A percentile compares a stretch with the other conserved stretches of the same genome.
Evolutionary conservation across 2,113 vertebrate genomes (phyloP).

Genomic region (Uria aalge): DNA sequence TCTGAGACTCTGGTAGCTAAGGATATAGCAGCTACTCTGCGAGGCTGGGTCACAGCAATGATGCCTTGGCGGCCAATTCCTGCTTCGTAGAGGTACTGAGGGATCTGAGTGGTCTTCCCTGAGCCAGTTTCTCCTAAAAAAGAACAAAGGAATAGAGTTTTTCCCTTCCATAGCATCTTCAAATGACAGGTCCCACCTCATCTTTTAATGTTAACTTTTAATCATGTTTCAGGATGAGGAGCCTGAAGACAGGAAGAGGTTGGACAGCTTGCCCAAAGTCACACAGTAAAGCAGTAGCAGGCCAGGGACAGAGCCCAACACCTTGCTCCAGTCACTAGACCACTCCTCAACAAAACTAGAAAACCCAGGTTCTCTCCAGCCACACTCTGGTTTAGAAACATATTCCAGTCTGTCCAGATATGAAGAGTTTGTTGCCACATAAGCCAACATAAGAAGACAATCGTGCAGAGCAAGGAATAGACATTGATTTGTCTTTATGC

Average conservation of each 20-base stretch:
- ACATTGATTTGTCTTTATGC: background rate
- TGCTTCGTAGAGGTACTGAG: constrained; percentile 92
- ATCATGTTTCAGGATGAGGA: background rate
- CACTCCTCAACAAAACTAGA: background rate
- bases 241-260: background rate
- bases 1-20: constrained; percentile 90
- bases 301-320: rapidly evolving
- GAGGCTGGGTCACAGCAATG: constrained; percentile 92
- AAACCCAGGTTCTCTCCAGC: background rate
- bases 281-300: background rate
- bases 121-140: constrained; percentile 92
- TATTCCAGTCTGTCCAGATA: background rate
- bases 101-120: constrained; percentile 95
- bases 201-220: background rate
- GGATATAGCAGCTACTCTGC: constrained; percentile 92
- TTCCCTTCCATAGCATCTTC: rapidly evolving
- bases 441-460: no score
- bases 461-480: background rate
- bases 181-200: background rate
- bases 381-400: background rate
- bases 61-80: constrained; percentile 85
- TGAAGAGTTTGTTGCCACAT: background rate
- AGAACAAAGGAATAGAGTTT: background rate
- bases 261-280: background rate
- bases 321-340: background rate